Evolutionary conservation across 1,140 invertebrate genomes (phyloP).

Genomic region (Diorhabda sublineata): DNA sequence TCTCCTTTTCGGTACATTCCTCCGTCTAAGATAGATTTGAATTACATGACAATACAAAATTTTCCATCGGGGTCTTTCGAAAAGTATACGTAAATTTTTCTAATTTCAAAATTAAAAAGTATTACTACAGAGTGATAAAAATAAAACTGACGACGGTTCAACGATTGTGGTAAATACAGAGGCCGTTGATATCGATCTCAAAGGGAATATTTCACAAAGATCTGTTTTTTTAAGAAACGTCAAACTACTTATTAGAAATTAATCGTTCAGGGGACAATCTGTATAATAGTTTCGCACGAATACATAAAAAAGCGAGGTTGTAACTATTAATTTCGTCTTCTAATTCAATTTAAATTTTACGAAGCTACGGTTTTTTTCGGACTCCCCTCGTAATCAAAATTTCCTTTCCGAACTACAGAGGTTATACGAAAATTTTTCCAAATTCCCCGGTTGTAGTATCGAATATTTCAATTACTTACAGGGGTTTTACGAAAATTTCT

Average conservation of each 20-base stretch:
- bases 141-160: conserved; percentile 34
- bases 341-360: neutral
- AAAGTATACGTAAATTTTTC: conserved; percentile 18
- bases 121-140: conserved; percentile 34
- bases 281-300: conserved; percentile 34
- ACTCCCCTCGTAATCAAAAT: neutral
- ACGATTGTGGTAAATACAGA: conserved; percentile 10
- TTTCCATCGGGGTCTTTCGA: neutral
- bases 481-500: no score
- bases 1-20: no score
- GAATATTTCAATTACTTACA: no score
- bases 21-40: no score
- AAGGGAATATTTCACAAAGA: conserved; percentile 44
- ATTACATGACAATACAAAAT: neutral
- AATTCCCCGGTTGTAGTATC: no score
- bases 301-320: conserved; percentile 25
- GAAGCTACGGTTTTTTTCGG: neutral
- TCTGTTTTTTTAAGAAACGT: conserved; percentile 40
- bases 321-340: conserved; percentile 33
- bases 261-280: conserved; percentile 20
- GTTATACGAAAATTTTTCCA: no score
- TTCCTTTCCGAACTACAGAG: no score
- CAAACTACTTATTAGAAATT: no score
- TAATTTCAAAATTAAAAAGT: conserved; percentile 42
- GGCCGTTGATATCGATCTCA: conserved; percentile 39